phyloP scores from a whole-genome alignment of 1,140 invertebrate species.

The Zaprionus capensis region DNA sequence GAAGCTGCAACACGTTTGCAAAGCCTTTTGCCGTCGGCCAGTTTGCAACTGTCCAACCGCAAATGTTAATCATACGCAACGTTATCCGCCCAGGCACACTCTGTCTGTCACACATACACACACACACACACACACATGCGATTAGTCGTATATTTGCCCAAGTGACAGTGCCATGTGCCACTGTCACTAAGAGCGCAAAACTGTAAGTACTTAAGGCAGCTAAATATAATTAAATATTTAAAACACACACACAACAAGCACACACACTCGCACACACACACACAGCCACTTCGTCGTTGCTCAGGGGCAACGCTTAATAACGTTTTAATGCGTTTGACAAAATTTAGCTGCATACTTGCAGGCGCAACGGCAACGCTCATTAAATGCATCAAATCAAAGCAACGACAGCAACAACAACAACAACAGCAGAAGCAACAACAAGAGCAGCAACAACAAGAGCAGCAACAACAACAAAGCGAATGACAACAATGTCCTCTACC shows the following conservation, averaged over 20 bases:
- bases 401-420: conserved; percentile 28
- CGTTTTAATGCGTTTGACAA: conserved; percentile 80
- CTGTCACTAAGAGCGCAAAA: conserved; percentile 75
- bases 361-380: conserved; percentile 70
- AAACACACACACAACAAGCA: conserved; percentile 46
- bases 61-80: conserved; percentile 68
- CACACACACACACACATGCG: conserved; percentile 19
- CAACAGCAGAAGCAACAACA: conserved; percentile 11
- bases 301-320: conserved; percentile 67
- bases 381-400: conserved; percentile 66
- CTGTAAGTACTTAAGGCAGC: conserved; percentile 81
- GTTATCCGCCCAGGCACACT: conserved; percentile 38
- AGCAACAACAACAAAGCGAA: conserved; percentile 34
- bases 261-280: conserved; percentile 28
- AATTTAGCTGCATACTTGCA: conserved; percentile 76
- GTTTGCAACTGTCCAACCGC: conserved; percentile 40
- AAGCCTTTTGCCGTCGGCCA: conserved; percentile 38
- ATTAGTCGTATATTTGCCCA: conserved; percentile 38
- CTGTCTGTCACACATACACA: conserved; percentile 14
- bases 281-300: conserved; percentile 1
- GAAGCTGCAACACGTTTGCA: conserved; percentile 3
- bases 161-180: conserved; percentile 38
- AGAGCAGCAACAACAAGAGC: conserved; percentile 18
- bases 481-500: conserved; percentile 15
- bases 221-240: conserved; percentile 83